phyloP scores from a whole-genome alignment of 2,113 vertebrate genomes.

The Ramphastos sulfuratus region DNA sequence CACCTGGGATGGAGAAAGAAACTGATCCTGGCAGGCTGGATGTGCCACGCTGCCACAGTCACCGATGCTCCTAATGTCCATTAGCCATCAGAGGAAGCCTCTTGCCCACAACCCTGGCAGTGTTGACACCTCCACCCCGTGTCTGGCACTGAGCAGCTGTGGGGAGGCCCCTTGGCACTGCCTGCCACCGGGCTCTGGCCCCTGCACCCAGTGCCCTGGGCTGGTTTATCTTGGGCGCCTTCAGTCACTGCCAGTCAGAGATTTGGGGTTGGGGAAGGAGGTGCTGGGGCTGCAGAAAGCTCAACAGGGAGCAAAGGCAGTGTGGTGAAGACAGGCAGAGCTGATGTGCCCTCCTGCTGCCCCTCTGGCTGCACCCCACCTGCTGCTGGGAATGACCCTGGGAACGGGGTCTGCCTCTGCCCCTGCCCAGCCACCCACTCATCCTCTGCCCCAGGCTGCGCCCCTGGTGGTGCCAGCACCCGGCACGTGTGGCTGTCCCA shows the following conservation, averaged over 20 bases:
- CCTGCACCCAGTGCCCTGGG: accelerated
- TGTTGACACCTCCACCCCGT: background rate
- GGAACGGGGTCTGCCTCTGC: background rate
- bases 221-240: background rate
- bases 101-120: background rate
- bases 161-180: background rate
- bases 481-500: accelerated
- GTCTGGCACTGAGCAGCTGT: background rate
- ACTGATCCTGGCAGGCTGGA: background rate
- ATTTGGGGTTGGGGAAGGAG: constrained; percentile 6
- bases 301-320: background rate
- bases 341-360: background rate
- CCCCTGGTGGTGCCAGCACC: accelerated
- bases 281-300: background rate
- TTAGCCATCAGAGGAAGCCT: background rate
- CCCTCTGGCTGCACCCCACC: background rate
- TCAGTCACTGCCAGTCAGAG: background rate
- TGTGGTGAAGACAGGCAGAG: background rate
- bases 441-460: background rate
- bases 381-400: background rate
- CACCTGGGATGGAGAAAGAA: constrained; percentile 2
- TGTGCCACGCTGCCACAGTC: background rate
- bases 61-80: background rate
- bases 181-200: background rate
- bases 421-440: accelerated